These are phyloP conservation scores for Marisa cornuarietis DNA, from an alignment of 1,140 invertebrate species.

Conservation along the genomic window DNA sequence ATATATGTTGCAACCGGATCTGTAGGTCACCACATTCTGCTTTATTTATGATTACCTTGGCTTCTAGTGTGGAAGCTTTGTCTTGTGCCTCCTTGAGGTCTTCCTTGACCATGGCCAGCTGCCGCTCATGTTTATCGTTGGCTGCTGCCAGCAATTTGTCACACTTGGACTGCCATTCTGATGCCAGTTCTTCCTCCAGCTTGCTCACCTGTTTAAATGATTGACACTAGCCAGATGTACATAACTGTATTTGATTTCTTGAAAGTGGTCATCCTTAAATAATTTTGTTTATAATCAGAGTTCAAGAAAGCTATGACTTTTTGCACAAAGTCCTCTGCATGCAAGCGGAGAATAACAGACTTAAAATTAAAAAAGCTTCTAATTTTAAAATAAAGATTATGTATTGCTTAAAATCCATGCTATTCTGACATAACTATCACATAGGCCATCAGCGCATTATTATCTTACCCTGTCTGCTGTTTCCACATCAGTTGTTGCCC, in stretches of 20 bases:
- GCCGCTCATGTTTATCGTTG: constrained; percentile 56
- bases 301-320: too few relatives aligned
- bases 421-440: too few relatives aligned
- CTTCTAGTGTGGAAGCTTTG: constrained; percentile 44
- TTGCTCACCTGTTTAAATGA: constrained; percentile 47
- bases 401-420: too few relatives aligned
- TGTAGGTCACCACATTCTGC: neutral
- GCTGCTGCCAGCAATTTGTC: constrained; percentile 52
- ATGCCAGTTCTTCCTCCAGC: constrained; percentile 60
- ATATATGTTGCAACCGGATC: neutral
- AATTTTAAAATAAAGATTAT: too few relatives aligned
- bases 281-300: too few relatives aligned
- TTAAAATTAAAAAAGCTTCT: too few relatives aligned
- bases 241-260: too few relatives aligned
- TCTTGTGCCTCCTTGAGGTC: constrained; percentile 55
- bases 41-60: constrained; percentile 41
- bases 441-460: too few relatives aligned
- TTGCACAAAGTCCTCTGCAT: neutral
- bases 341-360: too few relatives aligned
- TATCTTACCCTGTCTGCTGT: constrained; percentile 52
- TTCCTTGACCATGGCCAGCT: constrained; percentile 50
- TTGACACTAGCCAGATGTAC: too few relatives aligned
- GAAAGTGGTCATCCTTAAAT: too few relatives aligned
- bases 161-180: constrained; percentile 58
- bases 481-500: constrained; percentile 47